phyloP scores from a whole-genome alignment of 1,140 invertebrate species.

The Atta colombica region DNA sequence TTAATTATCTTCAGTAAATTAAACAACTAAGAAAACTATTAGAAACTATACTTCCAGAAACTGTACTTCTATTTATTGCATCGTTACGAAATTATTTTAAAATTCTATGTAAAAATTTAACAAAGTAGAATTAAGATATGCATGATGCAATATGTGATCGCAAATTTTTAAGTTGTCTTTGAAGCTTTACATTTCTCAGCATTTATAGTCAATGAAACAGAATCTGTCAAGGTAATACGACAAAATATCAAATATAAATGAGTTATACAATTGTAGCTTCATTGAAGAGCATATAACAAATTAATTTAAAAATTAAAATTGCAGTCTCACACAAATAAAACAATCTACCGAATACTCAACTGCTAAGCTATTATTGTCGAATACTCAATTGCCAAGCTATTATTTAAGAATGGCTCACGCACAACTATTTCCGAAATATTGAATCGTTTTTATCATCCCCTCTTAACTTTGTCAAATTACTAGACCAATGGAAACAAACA shows the following conservation, averaged over 20 bases:
- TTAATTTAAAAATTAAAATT: neutral
- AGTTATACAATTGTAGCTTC: neutral
- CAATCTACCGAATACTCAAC: neutral
- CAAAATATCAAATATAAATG: neutral
- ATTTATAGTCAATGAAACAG: slow-evolving; percentile 3
- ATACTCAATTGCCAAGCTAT: neutral
- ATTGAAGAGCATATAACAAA: neutral
- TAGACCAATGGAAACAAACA: neutral
- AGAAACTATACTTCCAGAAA: neutral
- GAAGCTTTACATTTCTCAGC: neutral
- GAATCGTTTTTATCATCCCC: neutral
- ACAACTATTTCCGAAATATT: neutral
- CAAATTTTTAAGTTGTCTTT: neutral
- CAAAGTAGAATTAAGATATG: neutral
- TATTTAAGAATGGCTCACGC: neutral
- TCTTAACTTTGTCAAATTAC: neutral
- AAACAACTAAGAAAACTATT: neutral
- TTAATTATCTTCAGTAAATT: slow-evolving; percentile 1
- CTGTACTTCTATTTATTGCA: neutral
- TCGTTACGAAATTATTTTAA: neutral
- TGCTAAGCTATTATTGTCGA: neutral
- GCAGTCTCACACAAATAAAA: neutral
- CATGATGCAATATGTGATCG: slow-evolving; percentile 13
- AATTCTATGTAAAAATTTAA: neutral
- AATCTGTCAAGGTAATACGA: neutral